Percentiles rank a stretch among this genome's conserved stretches.
These are phyloP conservation scores for Limosa lapponica DNA, from an alignment of 2,797 vertebrate species.

Conservation along the genomic window DNA sequence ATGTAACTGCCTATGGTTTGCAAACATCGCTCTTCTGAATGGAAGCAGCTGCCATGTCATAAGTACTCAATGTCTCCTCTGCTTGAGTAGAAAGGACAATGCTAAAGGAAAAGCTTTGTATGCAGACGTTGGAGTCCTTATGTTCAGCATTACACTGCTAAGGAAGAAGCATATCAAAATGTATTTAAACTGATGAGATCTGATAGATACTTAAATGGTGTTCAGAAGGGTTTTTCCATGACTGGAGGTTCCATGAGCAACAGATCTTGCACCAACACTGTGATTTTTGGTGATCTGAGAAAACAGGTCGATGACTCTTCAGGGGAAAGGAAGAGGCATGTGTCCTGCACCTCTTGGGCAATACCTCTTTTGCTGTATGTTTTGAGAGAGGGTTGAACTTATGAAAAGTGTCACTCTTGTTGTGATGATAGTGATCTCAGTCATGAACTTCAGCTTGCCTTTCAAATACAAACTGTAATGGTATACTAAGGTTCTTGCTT, in stretches of 20 bases:
- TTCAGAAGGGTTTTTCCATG: neutral
- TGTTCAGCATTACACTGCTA: conserved; percentile 21
- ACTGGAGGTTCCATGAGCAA: neutral
- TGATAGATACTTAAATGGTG: neutral
- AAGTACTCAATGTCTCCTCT: neutral
- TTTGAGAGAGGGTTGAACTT: neutral
- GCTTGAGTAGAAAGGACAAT: neutral
- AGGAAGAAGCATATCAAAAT: conserved; percentile 11
- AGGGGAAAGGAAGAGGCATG: neutral
- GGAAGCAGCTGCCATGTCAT: conserved; percentile 52
- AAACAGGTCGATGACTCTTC: neutral
- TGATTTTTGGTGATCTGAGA: neutral
- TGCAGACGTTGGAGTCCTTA: neutral
- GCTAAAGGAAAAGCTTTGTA: neutral
- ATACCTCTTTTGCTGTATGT: neutral
- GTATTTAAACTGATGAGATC: conserved; percentile 12
- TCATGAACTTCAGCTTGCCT: neutral
- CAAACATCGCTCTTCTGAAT: neutral
- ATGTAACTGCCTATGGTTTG: neutral
- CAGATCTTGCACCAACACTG: neutral
- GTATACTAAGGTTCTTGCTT: neutral
- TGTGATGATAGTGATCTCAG: neutral
- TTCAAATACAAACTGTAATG: neutral
- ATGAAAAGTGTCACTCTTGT: neutral
- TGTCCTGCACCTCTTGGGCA: neutral